Percentiles rank a stretch among this genome's conserved stretches.
Evolutionary conservation across 2,797 vertebrate genomes (phyloP).

Genomic region (Amazonetta brasiliensis): DNA sequence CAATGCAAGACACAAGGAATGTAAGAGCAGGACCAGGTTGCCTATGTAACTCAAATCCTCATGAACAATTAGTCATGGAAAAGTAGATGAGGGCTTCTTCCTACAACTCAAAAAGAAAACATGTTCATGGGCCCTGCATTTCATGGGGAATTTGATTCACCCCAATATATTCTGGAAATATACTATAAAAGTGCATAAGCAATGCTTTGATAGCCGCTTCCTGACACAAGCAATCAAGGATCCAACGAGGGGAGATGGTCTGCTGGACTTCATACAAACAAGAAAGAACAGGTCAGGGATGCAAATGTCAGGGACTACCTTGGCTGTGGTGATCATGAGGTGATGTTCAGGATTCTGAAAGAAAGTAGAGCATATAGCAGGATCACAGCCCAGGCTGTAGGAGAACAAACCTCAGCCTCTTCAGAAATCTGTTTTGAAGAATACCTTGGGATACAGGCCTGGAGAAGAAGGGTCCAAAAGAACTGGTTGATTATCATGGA

Average conservation of each 20-base stretch:
- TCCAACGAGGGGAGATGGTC: background rate
- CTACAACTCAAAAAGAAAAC: background rate
- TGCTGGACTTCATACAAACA: background rate
- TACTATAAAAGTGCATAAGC: background rate
- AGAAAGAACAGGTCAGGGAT: background rate
- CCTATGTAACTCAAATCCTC: background rate
- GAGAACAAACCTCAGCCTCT: background rate
- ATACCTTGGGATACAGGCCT: background rate
- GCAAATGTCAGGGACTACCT: background rate
- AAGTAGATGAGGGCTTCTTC: background rate
- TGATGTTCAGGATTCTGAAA: background rate
- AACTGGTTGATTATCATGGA: background rate
- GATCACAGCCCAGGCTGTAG: background rate
- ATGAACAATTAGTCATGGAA: background rate
- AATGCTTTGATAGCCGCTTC: background rate
- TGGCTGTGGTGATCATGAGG: background rate
- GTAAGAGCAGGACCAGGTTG: background rate
- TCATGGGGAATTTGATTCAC: background rate
- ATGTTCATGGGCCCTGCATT: background rate
- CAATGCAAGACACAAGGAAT: background rate
- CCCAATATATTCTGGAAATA: fast-evolving
- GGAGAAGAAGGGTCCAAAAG: background rate
- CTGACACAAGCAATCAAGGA: background rate
- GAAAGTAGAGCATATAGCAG: background rate
- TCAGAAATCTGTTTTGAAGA: background rate